These are phyloP conservation scores for Agrypnus murinus DNA, from an alignment of 2,888 invertebrate genomes.

Conservation along the genomic window DNA sequence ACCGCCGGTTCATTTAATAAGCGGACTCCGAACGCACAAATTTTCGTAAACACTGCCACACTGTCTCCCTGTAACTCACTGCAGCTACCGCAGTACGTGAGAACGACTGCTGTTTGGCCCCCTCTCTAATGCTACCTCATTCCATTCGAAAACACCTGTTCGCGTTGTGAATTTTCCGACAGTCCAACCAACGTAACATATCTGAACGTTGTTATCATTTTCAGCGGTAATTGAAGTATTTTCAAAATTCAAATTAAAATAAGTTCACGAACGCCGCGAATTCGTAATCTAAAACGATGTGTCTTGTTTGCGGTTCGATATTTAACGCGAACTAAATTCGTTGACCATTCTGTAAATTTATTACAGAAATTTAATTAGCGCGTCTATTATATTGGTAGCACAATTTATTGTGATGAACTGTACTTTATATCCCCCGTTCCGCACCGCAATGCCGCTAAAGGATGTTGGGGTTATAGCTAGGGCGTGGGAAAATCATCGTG, in stretches of 20 bases:
- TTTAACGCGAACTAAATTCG: background rate
- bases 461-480: conserved; percentile 85
- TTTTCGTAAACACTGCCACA: conserved; percentile 49
- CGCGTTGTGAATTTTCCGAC: conserved; percentile 81
- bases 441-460: conserved; percentile 65
- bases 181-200: conserved; percentile 72
- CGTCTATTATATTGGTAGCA: conserved; percentile 54
- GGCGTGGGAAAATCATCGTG: conserved; percentile 88
- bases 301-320: background rate
- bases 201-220: conserved; percentile 39
- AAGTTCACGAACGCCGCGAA: background rate
- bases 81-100: conserved; percentile 66
- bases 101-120: conserved; percentile 67
- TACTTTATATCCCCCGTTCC: conserved; percentile 49
- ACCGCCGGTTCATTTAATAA: conserved; percentile 39
- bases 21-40: conserved; percentile 16
- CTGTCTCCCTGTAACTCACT: conserved; percentile 50
- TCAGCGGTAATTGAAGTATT: conserved; percentile 27
- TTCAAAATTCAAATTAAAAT: conserved; percentile 12
- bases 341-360: conserved; percentile 1
- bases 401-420: conserved; percentile 58
- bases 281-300: background rate
- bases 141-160: conserved; percentile 88
- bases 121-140: conserved; percentile 72
- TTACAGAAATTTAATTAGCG: conserved; percentile 47